Evolutionary conservation across 2,797 vertebrate genomes (phyloP), one percentile per base, ranked within the genome.

Genomic region (Tinamus major): DNA sequence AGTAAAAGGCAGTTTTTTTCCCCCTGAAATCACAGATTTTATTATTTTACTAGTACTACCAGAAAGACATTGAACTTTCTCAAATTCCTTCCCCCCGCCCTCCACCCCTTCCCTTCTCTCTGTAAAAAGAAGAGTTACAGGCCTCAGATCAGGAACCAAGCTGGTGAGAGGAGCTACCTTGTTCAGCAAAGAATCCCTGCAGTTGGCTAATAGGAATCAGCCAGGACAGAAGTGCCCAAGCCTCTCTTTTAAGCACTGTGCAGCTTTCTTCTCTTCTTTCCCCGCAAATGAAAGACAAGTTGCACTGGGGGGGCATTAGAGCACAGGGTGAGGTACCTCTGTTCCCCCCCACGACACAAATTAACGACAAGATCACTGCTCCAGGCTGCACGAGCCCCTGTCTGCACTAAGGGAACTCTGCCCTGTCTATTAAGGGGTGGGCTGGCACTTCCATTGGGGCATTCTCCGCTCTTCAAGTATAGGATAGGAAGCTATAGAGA

Each of bases 391-490:
- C 31, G 13, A 59, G 69, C 10, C 63, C n/a, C 51, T 48, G 82
- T n/a, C n/a, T 27, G 0, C 0, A 1, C 6, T 29, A 71, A 41
- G 26, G 74, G 14, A 90, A 72, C 10, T 68, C 33, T 48, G 6
- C 4, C 1, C 7, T 0, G 0, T 9, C 35, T 51, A 9, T 37
- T 49, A 72, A 72, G 33, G 64, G 7, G 3, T 9, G 55, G 10
- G 4, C 35, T 64, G 48, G 23, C 33, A 31, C 3, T 42, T 0
- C 49, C 9, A 29, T 8, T 17, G 7, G 19, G 59, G 20, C 10
- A 55, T 44, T 61, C 27, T 13, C 31, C 18, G 13, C 51, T 65
- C 33, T 51, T 19, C 17, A 42, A 3, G 4, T 7, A 17, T 23
- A 67, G 29, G 11, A 18, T 24, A 10, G 27, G 29, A 68, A 84